Conservation (phyloP, 2,113 vertebrate species). For the Crotalus helleri region DNA sequence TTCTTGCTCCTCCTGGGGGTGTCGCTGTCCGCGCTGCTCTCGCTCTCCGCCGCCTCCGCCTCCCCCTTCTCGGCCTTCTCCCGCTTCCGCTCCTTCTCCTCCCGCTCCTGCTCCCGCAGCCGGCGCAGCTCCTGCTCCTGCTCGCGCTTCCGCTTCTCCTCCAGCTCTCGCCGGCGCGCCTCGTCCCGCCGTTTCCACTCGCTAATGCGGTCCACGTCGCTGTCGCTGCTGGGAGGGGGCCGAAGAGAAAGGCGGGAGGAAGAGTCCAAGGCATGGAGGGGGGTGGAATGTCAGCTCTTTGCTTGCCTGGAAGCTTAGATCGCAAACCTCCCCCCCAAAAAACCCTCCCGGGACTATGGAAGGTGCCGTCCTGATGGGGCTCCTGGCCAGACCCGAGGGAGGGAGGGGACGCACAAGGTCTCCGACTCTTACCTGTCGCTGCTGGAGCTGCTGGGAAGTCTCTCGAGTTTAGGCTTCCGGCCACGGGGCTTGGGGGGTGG, state of each 20-base stretch:
- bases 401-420: background rate
- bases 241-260: background rate
- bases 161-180: slow-evolving; percentile 84
- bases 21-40: slow-evolving; percentile 80
- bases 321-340: too few species aligned
- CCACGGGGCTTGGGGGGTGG: slow-evolving; percentile 84
- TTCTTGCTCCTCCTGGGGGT: slow-evolving; percentile 82
- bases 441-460: slow-evolving; percentile 80
- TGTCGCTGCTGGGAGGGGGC: slow-evolving; percentile 45
- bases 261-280: background rate
- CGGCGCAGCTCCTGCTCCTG: slow-evolving; percentile 91
- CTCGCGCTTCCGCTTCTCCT: slow-evolving; percentile 88
- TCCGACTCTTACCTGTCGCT: slow-evolving; percentile 81
- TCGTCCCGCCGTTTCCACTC: slow-evolving; percentile 95
- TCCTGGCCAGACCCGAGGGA: too few species aligned
- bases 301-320: too few species aligned
- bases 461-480: slow-evolving; percentile 80
- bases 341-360: too few species aligned
- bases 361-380: too few species aligned
- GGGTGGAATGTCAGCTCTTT: background rate
- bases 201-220: slow-evolving; percentile 88
- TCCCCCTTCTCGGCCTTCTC: slow-evolving; percentile 79
- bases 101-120: slow-evolving; percentile 88
- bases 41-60: slow-evolving; percentile 55
- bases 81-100: slow-evolving; percentile 85